A percentile compares a stretch with the other conserved stretches of the same genome.
phyloP scores from a whole-genome alignment of 2,113 vertebrate genomes.

The Mormoops blainvillei region DNA sequence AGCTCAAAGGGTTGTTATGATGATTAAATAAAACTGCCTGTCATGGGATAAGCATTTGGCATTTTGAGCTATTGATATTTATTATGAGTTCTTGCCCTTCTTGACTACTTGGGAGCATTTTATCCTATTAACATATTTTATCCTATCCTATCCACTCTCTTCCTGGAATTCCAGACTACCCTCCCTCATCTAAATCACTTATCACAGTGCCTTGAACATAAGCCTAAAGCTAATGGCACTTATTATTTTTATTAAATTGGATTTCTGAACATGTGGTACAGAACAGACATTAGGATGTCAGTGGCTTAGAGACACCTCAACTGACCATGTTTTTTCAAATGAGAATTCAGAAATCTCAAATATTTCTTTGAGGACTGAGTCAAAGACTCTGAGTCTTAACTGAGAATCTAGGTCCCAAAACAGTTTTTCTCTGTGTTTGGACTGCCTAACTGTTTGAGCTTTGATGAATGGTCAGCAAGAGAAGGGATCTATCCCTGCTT shows the following conservation, averaged over 20 bases:
- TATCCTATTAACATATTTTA: not conserved
- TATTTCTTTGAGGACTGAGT: not conserved
- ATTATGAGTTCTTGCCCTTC: not conserved
- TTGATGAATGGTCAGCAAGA: not conserved
- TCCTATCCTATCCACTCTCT: not conserved
- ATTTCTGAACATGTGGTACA: slow-evolving; percentile 14
- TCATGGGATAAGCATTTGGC: not conserved
- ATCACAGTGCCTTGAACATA: not conserved
- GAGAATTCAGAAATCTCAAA: not conserved
- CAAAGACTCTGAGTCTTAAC: not conserved
- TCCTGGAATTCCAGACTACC: not conserved
- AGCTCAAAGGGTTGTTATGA: not conserved
- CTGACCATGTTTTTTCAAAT: not conserved
- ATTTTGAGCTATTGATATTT: not conserved
- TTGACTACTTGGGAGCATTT: not conserved
- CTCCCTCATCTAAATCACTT: not conserved
- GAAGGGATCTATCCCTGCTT: not conserved
- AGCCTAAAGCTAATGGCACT: not conserved
- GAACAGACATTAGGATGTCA: slow-evolving; percentile 21
- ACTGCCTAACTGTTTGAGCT: not conserved
- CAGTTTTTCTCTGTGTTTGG: not conserved
- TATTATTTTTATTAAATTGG: not conserved
- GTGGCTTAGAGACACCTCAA: not conserved
- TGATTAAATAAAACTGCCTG: not conserved
- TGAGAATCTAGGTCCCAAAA: not conserved